Base-by-base conservation (phyloP, 1,140 invertebrate species). In the Delia radicum region DNA sequence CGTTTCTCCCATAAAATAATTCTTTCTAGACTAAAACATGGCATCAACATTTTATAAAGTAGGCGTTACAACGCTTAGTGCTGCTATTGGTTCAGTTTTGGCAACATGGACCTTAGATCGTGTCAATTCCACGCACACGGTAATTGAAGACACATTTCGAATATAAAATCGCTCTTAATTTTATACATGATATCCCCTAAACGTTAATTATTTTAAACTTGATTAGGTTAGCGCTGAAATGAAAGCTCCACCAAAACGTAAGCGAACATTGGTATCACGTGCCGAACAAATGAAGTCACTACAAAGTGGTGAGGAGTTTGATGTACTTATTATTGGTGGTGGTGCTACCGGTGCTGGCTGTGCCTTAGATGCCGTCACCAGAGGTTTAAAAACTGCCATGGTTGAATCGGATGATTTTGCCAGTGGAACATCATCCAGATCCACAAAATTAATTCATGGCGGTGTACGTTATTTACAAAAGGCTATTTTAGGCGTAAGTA, bases 391-490 rank as follows among this genome's bases (percentile, higher is more conserved):
- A 85, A 99, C 98, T 13, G 97, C 97, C 0, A 85, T 99, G 31
- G 94, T 99, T 1, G 98, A 99, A 87, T 91, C 93, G 71, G 98
- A 99, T 87, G 98, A 99, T 87, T 99, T 99, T 89, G 93, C 96
- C 6, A 96, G 96, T 75, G 98, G 98, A 18, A 99, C 98, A 0
- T 98, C 96, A 29, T 98, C 96, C 76, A 89, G 95, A 62, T 97
- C 95, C 81, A 99, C 98, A 0, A 99, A 99, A 88, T 89, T 99
- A 2, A 98, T 99, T 80, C 98, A 99, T 87, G 98, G 98, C n/a
- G 98, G 98, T 71, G 98, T 99, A 0, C 90, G 97, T 65, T 99
- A 99, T 87, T 88, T 99, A 37, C 98, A 99, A 87, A 99, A 99
- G 86, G 98, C 98, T 4, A 98, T 99, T 75, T 91, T 99, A 89